Evolutionary conservation across 1,140 invertebrate genomes (phyloP), one percentile per base, ranked within the genome.

Genomic region (Philaenus spumarius): DNA sequence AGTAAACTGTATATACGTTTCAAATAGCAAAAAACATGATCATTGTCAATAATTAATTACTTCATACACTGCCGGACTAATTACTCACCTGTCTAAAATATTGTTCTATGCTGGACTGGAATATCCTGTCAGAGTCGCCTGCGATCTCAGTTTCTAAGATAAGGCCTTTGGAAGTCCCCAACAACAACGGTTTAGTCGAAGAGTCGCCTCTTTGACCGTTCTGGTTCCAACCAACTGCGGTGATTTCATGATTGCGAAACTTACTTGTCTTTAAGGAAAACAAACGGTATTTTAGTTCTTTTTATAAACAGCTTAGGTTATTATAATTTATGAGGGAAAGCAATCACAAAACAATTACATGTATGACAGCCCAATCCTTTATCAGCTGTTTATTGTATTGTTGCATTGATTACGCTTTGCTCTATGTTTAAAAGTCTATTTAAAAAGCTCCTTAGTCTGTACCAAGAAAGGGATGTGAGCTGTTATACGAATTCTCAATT

Each of bases 141-240:
- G 82, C 81, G 40, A 97, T 77, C 72, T 95, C 92, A 1, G 89
- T 90, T 72, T 97, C 94, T 73, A 95, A 85, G 63, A 97, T 88
- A n/a, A 92, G 71, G 19, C 93, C 95, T 70, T 88, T 89, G 14
- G 88, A 89, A 0, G 93, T 96, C 17, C 94, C 95, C 2, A 97
- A 66, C 17, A 97, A 73, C 62, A 97, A 93, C 1, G 89, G 81
- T 2, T 88, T 88, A 1, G 86, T 84, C 1, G 81, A 81, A 4
- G 72, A 77, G 48, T 61, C 47, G 15, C 26, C 35, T 14, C 45
- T 30, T 54, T 22, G 37, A 35, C 12, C 15, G 17, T 81, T 77
- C 64, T 79, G 82, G 75, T 94, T 95, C 88, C 94, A 97, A 0
- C 84, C 94, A 1, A 97, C 88, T 48, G 90, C 84, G 14, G 93